Evolutionary conservation across 2,888 invertebrate species (phyloP), one percentile per base, ranked within the genome.

Genomic region (Frankliniella intonsa): DNA sequence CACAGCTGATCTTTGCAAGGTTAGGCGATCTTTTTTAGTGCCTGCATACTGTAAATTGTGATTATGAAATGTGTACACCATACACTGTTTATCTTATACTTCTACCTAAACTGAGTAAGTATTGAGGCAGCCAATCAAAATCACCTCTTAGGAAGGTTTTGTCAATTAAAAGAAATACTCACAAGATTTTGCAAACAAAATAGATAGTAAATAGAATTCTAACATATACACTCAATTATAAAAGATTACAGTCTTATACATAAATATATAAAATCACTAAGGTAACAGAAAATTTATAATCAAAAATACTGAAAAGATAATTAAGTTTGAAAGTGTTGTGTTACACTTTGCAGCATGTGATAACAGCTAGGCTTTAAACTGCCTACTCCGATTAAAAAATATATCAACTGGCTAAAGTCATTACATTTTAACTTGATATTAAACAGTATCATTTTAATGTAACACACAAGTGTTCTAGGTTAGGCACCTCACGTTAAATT

Each of bases 201-300:
- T 76, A 10, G 10, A 22, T 9, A 76, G 22, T 25, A 76, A 25
- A 76, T 25, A 25, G 69, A 76, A 76, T 25, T 11, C 69, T 76
- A 25, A 22, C 69, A 1, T 22, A 25, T 76, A n/a, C 25, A 25
- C 25, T 76, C 25, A 25, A 25, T 25, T 76, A 25, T 25, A 76
- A 76, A 12, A 62, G 62, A 7, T 62, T 76, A 76, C 69, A 76
- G 69, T 76, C 69, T 76, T 76, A 76, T 8, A 76, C 25, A 25
- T 76, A 62, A 62, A 62, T 62, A 62, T 14, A 25, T 76, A 3
- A 38, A 38, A 76, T 76, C 10, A 76, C 69, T 76, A 76, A 11
- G n/a, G 8, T 76, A 76, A 25, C 25, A 76, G 22, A 76, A 22
- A 76, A 76, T 76, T 62, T 62, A 76, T 76, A 25, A 76, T 76